Conservation (phyloP, 2,113 vertebrate species). For the Porphyrio hochstetteri region DNA sequence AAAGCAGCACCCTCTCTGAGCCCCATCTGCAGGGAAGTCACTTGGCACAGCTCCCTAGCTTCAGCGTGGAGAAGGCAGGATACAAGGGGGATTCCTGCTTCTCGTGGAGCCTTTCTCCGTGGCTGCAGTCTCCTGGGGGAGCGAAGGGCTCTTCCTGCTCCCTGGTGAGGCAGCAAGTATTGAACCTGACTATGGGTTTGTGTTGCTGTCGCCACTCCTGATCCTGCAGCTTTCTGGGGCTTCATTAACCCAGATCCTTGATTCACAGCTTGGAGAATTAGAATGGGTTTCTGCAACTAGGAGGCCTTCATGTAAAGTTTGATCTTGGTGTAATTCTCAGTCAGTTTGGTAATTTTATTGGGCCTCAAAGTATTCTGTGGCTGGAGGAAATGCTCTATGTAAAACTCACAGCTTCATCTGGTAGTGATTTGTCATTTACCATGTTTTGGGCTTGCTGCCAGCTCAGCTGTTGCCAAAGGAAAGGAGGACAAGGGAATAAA, state of each 20-base stretch:
- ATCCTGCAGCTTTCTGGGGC: not conserved
- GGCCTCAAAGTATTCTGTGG: constrained; percentile 57
- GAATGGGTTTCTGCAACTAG: not conserved
- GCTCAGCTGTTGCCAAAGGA: constrained; percentile 74
- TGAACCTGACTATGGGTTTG: not conserved
- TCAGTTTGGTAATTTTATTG: constrained; percentile 63
- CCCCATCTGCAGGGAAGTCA: not conserved
- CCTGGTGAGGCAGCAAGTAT: not conserved
- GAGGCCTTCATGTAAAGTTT: constrained; percentile 32
- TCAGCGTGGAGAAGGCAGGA: rapidly evolving
- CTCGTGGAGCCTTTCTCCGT: not conserved
- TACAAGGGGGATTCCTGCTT: not conserved
- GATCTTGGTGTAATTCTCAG: constrained; percentile 59
- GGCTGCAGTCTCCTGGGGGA: not conserved
- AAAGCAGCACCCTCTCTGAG: not conserved
- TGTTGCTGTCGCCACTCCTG: not conserved
- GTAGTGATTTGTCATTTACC: constrained; percentile 85
- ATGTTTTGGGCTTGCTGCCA: constrained; percentile 78
- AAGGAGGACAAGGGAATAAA: constrained; percentile 76
- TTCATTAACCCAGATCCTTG: not conserved
- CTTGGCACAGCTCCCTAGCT: not conserved
- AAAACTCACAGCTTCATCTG: constrained; percentile 80
- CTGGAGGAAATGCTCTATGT: constrained; percentile 73
- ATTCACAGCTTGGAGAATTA: constrained; percentile 44
- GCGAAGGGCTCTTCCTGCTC: not conserved